A percentile compares a stretch with the other conserved stretches of the same genome.
Evolutionary conservation across 2,888 invertebrate species (phyloP).

Genomic region (Trissoscelio sp.): DNA sequence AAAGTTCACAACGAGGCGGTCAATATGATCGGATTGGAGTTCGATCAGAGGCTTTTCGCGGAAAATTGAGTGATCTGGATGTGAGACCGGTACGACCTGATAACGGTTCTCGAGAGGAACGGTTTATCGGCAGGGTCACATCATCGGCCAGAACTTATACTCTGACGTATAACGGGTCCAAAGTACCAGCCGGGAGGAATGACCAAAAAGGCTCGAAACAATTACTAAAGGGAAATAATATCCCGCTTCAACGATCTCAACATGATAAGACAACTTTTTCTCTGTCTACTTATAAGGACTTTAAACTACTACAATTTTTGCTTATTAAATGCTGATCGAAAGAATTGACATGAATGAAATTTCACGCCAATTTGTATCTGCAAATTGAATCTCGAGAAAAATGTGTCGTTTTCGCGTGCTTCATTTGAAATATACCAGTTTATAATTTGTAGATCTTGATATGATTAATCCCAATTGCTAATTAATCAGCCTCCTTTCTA

Average conservation of each 20-base stretch:
- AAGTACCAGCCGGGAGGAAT: conserved; percentile 41
- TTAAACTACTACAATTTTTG: not conserved
- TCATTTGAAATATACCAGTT: not conserved
- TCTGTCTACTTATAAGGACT: not conserved
- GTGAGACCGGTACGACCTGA: conserved; percentile 57
- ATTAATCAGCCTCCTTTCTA: conserved; percentile 27
- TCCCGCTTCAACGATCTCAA: conserved; percentile 5
- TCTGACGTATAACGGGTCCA: conserved; percentile 46
- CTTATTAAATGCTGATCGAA: too few species aligned
- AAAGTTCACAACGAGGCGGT: conserved; percentile 13
- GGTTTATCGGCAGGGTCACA: conserved; percentile 64
- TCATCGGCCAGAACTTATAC: conserved; percentile 39
- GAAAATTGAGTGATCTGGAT: conserved; percentile 60
- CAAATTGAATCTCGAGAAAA: not conserved
- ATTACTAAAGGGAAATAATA: conserved; percentile 43
- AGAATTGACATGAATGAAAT: too few species aligned
- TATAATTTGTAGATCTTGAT: not conserved
- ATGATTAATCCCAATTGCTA: not conserved
- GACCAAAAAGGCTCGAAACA: conserved; percentile 46
- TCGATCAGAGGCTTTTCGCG: conserved; percentile 46
- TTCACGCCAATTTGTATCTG: not conserved
- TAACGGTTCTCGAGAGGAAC: conserved; percentile 59
- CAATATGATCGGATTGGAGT: conserved; percentile 6
- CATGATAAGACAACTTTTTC: conserved; percentile 32
- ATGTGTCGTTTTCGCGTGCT: not conserved